phyloP scores from a whole-genome alignment of 2,888 invertebrate species.

The Panopea generosa region DNA sequence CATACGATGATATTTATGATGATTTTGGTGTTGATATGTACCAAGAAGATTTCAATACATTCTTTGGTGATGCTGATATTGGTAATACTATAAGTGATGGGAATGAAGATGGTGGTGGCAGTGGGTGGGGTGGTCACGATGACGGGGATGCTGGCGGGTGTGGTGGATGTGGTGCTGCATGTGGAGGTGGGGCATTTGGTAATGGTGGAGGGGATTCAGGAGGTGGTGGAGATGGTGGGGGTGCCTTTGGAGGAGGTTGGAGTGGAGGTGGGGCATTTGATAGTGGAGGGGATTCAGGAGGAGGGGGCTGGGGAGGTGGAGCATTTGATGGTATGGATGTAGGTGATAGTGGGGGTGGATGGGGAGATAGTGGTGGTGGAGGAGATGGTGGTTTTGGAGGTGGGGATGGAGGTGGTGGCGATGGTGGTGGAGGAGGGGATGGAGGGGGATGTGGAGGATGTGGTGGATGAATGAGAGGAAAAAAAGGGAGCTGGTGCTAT shows the following conservation, averaged over 20 bases:
- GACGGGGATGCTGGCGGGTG: slow-evolving; percentile 47
- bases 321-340: slow-evolving; percentile 13
- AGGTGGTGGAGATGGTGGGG: slow-evolving; percentile 41
- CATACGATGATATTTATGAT: slow-evolving; percentile 34
- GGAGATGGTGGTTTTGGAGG: slow-evolving; percentile 32
- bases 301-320: slow-evolving; percentile 20
- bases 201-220: slow-evolving; percentile 41
- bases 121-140: slow-evolving; percentile 28
- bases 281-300: slow-evolving; percentile 29
- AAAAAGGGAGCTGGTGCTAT: too few species aligned
- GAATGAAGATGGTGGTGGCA: slow-evolving; percentile 43
- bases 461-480: slow-evolving; percentile 22
- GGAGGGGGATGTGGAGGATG: slow-evolving; percentile 47
- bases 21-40: slow-evolving; percentile 40
- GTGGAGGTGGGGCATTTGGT: slow-evolving; percentile 24
- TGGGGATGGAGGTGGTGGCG: slow-evolving; percentile 40
- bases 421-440: slow-evolving; percentile 36
- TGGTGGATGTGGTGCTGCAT: slow-evolving; percentile 16
- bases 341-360: slow-evolving; percentile 19
- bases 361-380: slow-evolving; percentile 20
- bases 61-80: slow-evolving; percentile 27
- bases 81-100: slow-evolving; percentile 50
- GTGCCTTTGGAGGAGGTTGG: slow-evolving; percentile 35
- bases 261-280: slow-evolving; percentile 47
- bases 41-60: slow-evolving; percentile 52